Evolutionary conservation across 53 echinoderm and acorn worm species (phyloP), one percentile per base, ranked within the genome.

Genomic region (Patiria pectinifera): DNA sequence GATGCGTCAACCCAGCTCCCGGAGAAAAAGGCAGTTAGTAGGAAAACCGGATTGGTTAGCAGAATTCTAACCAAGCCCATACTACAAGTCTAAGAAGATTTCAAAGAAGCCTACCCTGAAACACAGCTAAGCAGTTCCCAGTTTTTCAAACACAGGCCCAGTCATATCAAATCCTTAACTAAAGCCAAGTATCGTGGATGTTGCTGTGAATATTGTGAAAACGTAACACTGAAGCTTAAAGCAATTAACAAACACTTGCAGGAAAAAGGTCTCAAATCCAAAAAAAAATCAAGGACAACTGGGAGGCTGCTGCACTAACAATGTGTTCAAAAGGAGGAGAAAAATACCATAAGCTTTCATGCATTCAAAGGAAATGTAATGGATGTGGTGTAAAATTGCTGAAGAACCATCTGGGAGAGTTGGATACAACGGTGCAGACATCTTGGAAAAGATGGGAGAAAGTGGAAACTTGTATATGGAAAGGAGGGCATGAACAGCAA

Each of bases 191-290:
- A 92, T 46, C 48, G 78, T 16, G 91, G 92, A 21, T 94, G 92
- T 89, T 60, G 92, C 45, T 94, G 94, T 79, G 94, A 92, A 70
- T 79, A 63, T 58, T 94, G 92, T 87, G 92, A 92, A 83, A 94
- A 94, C 46, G 72, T 94, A 7, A 76, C 79, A 78, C 76, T 83
- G 35, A 92, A 94, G 82, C 61, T 94, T 15, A 48, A 72, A n/a
- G 71, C 48, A 24, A 10, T 92, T 35, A 86, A 92, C 62, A 82
- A 88, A 72, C 59, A 62, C 45, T 60, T 88, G 47, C 82, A 92
- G 69, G 76, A 81, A 18, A 81, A 81, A 4, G 19, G 24, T 45
- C 81, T 81, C n/a, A n/a, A 10, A 25, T 9, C n/a, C 11, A 25
- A 9, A 76, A 23, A 11, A 76, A 76, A 76, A 76, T 76, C 76